Percentiles rank a stretch among this genome's conserved stretches.
Evolutionary conservation across 2,888 invertebrate species (phyloP).

Genomic region (Erynnis tages): DNA sequence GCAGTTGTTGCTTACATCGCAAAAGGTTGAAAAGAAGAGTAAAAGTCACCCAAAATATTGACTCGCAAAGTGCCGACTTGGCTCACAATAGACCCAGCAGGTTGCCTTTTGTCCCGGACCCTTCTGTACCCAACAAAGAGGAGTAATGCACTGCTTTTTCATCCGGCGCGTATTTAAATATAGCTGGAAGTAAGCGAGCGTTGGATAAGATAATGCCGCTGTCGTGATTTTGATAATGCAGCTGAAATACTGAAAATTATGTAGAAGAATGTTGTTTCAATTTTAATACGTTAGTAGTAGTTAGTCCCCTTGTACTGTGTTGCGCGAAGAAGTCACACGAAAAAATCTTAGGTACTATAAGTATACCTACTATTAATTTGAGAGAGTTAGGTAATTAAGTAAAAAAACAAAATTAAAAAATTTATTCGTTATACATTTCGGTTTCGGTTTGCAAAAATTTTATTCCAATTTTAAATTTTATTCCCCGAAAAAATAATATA

Average conservation of each 20-base stretch:
- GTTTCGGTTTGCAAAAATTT: no score
- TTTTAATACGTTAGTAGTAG: no score
- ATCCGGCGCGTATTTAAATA: conserved; percentile 49
- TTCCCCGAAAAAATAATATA: no score
- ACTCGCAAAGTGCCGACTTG: conserved; percentile 75
- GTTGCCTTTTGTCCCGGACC: conserved; percentile 68
- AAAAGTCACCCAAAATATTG: conserved; percentile 78
- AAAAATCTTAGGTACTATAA: no score
- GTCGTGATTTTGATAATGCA: conserved; percentile 21
- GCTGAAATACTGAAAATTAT: conserved; percentile 2
- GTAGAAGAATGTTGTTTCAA: no score
- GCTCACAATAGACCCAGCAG: conserved; percentile 73
- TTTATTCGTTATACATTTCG: no score
- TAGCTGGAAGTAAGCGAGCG: conserved; percentile 53
- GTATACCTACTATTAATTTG: no score
- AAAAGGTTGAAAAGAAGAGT: conserved; percentile 45
- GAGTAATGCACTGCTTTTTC: conserved; percentile 74
- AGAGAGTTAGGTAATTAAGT: no score
- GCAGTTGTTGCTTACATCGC: conserved; percentile 68
- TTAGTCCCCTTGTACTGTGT: no score
- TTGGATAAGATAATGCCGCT: conserved; percentile 33
- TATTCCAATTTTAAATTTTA: no score
- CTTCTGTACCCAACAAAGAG: conserved; percentile 61
- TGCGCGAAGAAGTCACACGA: no score
- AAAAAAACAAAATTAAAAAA: no score